A percentile compares a stretch with the other conserved stretches of the same genome.
These are phyloP conservation scores for Plebejus melissa DNA, from an alignment of 2,888 invertebrate genomes.

Conservation along the genomic window DNA sequence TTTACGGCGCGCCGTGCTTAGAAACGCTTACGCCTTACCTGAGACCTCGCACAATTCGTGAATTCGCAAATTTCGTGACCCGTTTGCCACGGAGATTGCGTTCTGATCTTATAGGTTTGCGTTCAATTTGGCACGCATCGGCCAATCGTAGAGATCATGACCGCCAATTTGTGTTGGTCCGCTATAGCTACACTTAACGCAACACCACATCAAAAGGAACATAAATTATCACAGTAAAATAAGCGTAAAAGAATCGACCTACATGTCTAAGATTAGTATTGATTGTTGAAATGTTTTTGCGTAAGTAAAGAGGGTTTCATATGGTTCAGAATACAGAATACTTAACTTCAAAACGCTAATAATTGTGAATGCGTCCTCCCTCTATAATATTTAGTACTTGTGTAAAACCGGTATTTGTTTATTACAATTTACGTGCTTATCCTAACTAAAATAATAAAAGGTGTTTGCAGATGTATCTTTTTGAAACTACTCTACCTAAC, in stretches of 20 bases:
- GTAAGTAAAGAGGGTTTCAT: background rate
- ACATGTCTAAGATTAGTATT: background rate
- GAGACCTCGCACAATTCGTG: background rate
- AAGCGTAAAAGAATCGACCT: background rate
- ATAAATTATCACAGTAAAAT: background rate
- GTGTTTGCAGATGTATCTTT: no score
- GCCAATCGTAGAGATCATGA: constrained; percentile 9
- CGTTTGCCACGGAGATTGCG: constrained; percentile 10
- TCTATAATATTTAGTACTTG: no score
- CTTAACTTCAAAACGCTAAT: no score
- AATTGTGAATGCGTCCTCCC: no score
- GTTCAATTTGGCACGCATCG: background rate
- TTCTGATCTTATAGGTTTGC: constrained; percentile 10
- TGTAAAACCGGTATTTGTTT: no score
- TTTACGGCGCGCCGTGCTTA: background rate
- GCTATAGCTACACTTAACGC: background rate
- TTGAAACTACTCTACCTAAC: no score
- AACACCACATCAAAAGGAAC: constrained; percentile 1
- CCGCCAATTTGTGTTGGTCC: constrained; percentile 7
- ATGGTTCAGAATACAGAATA: background rate
- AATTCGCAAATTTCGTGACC: constrained; percentile 14
- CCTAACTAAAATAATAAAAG: no score
- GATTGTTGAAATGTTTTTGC: background rate
- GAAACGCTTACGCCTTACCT: background rate
- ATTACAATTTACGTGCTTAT: no score